Base-by-base conservation (phyloP, 2,113 vertebrate species). In the Aphelocoma coerulescens region DNA sequence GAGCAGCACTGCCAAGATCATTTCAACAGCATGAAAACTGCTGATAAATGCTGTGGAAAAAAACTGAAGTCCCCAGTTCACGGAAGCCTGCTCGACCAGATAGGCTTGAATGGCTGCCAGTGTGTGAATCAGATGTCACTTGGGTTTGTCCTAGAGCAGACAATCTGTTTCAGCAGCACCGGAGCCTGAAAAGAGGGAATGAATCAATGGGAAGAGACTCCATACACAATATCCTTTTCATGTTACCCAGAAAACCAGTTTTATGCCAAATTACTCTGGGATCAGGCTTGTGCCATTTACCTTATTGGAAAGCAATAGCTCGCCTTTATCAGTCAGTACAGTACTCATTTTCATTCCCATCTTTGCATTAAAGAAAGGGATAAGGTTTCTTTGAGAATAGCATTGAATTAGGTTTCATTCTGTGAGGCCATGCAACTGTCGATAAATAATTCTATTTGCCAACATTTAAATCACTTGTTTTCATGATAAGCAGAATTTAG, bases 61-160 rank as follows among this genome's bases (percentile, higher is more conserved):
- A 92, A 89, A 26, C 55, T 88, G 74, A 93, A 90, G 79, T 93
- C 65, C 87, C 96, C 78, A 55, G 46, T 96, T 96, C 90, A 88
- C 2, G 5, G 67, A 83, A 73, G 83, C 59, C 94, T 98, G 97
- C 85, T 86, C 88, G 52, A 87, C 96, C 93, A 97, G 96, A 97
- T 95, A 97, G 96, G 84, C 89, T 84, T 97, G 96, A 97, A 91
- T 13, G 17, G 55, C 94, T 97, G 96, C 97, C 96, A 97, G 81
- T 11, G 48, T 76, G 82, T 94, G 92, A 97, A 96, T 97, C 94
- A 88, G 95, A 96, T 94, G 96, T 95, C 95, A 85, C 26, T 77
- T 89, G 96, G 88, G 85, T 75, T 97, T 96, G 87, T 21, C 9
- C 51, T 30, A 4, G 33, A 91, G 91, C 80, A 95, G 46, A 57